Evolutionary conservation across 2,113 vertebrate species (phyloP), one percentile per base, ranked within the genome.

Genomic region (Macquaria australasica): DNA sequence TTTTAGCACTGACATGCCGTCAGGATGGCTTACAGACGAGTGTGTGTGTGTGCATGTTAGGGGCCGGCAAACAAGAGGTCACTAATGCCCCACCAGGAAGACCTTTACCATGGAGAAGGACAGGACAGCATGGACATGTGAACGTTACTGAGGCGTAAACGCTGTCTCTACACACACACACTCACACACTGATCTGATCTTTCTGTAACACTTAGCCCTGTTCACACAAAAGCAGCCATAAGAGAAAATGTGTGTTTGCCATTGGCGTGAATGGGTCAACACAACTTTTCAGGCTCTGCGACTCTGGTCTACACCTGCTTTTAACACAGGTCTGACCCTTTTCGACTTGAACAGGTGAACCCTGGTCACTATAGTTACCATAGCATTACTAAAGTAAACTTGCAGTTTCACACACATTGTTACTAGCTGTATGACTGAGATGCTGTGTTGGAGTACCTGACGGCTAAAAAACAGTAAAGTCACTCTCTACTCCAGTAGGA

Each of bases 1-100:
- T 94, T 96, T 95, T 95, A 94, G 94, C 91, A 75, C 91, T 72
- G 77, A 83, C 64, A 56, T 90, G 94, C 81, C 89, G 91, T 90
- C 89, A 92, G 90, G 87, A 91, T 70, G 87, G 86, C 90, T 88
- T 63, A 91, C 87, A 93, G 91, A 92, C 80, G 18, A 69, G 82
- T 89, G 87, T 87, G 82, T 87, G 82, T 87, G 58, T 43, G 59
- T 34, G 25, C 81, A 41, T 16, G 73, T 88, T 55, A 58, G 83
- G 88, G 90, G 88, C 86, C 50, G 62, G 85, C 82, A 85, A 81
- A 83, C 87, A 67, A 89, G 86, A 77, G 93, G 70, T 90, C 91
- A 84, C 90, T 92, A 93, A 93, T 92, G 91, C 87, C 91, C 85
- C 66, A 87, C 83, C 79, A 73, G 48, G n/a, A 70, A 84, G 78